Percentiles rank a stretch among this genome's conserved stretches.
Evolutionary conservation across 2,113 vertebrate genomes (phyloP).

Genomic region (Chloropsis hardwickii): DNA sequence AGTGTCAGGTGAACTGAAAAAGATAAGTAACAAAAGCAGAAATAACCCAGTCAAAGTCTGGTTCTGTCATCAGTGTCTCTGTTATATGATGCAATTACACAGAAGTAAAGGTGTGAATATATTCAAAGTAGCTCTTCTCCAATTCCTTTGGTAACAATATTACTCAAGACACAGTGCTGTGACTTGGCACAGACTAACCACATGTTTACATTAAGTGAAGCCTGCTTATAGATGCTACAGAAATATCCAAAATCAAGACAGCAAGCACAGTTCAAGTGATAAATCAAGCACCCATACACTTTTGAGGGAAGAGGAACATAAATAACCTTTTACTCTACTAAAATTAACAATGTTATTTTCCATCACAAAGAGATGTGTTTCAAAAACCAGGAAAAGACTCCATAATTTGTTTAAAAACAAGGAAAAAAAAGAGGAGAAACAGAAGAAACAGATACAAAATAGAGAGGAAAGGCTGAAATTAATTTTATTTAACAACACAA

Average conservation of each 20-base stretch:
- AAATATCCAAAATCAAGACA: neutral
- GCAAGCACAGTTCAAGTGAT: neutral
- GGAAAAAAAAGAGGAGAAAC: neutral
- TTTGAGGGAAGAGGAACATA: neutral
- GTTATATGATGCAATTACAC: neutral
- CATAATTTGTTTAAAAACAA: neutral
- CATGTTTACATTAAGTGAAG: neutral
- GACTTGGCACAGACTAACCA: neutral
- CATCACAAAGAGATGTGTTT: neutral
- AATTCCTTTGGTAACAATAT: neutral
- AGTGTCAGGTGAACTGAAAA: neutral
- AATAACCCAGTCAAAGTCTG: neutral
- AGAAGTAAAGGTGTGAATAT: neutral
- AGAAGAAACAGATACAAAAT: constrained; percentile 16
- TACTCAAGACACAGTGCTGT: neutral
- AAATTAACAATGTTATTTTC: neutral
- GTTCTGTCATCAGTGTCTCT: neutral
- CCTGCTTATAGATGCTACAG: neutral
- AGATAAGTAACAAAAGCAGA: neutral
- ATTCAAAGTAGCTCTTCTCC: neutral
- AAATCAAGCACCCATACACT: neutral
- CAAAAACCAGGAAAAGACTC: neutral
- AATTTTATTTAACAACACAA: constrained; percentile 52
- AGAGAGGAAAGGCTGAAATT: constrained; percentile 32
- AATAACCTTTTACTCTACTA: neutral